Conservation (phyloP, 2,797 vertebrate species). For the Ciconia nigra region DNA sequence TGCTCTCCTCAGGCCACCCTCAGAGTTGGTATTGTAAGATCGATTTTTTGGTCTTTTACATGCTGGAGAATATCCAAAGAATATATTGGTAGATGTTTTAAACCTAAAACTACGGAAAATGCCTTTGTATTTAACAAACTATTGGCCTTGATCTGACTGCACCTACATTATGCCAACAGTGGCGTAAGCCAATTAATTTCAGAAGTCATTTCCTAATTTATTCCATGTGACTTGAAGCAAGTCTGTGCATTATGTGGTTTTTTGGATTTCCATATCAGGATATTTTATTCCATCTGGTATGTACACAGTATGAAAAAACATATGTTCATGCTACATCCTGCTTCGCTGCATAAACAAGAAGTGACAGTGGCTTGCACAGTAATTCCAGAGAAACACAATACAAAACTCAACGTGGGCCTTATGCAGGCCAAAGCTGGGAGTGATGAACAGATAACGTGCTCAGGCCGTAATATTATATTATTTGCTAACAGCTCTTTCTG, state of each 20-base stretch:
- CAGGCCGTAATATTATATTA: neutral
- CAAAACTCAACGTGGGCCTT: neutral
- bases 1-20: neutral
- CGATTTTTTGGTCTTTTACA: neutral
- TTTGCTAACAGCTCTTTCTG: neutral
- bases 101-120: neutral
- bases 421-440: neutral
- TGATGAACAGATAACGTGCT: neutral
- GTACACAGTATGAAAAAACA: neutral
- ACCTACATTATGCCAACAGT: neutral
- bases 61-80: neutral
- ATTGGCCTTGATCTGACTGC: neutral
- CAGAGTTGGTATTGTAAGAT: neutral
- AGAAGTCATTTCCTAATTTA: neutral
- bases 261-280: neutral
- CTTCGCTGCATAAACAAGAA: neutral
- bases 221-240: neutral
- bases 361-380: neutral
- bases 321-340: neutral
- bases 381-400: neutral
- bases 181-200: neutral
- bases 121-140: neutral
- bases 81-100: neutral
- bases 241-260: fast-evolving
- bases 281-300: neutral